A percentile compares a stretch with the other conserved stretches of the same genome.
phyloP scores from a whole-genome alignment of 2,888 invertebrate species.

The Athrips mouffetella region DNA sequence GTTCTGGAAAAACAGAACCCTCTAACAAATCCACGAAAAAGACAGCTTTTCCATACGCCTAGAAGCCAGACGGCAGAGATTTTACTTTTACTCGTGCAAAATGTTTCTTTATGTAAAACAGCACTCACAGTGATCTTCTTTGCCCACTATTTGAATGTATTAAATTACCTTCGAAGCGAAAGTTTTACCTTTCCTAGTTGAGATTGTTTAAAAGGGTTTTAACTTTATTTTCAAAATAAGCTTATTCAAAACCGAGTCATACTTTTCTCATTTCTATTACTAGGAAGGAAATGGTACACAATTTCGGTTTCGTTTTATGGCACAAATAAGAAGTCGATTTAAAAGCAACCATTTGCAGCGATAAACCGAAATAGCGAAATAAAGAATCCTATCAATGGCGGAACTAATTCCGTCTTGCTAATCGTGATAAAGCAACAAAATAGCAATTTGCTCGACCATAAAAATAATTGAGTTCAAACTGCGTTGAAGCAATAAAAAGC shows the following conservation, averaged over 20 bases:
- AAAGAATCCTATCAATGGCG: slow-evolving; percentile 61
- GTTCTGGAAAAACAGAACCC: no score
- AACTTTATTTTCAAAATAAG: no score
- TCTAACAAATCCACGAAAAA: slow-evolving; percentile 46
- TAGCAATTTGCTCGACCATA: slow-evolving; percentile 75
- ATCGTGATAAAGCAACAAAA: slow-evolving; percentile 77
- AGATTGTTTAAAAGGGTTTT: slow-evolving; percentile 1
- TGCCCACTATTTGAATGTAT: slow-evolving; percentile 23
- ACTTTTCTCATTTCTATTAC: no score
- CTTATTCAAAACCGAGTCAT: no score
- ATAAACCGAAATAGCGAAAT: slow-evolving; percentile 39
- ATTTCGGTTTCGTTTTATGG: neutral
- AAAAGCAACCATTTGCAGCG: slow-evolving; percentile 12
- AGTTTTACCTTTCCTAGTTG: slow-evolving; percentile 4
- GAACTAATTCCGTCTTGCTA: slow-evolving; percentile 72
- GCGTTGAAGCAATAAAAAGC: slow-evolving; percentile 76
- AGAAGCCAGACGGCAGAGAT: slow-evolving; percentile 5
- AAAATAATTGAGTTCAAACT: slow-evolving; percentile 79
- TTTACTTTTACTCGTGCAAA: slow-evolving; percentile 24
- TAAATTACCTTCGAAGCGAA: slow-evolving; percentile 21
- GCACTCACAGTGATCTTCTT: slow-evolving; percentile 17
- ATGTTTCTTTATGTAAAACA: slow-evolving; percentile 29
- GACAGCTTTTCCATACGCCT: slow-evolving; percentile 31
- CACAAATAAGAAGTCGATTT: slow-evolving; percentile 6
- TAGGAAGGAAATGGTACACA: no score